Conservation (phyloP, 2,113 vertebrate species). For the Leucopsar rothschildi region DNA sequence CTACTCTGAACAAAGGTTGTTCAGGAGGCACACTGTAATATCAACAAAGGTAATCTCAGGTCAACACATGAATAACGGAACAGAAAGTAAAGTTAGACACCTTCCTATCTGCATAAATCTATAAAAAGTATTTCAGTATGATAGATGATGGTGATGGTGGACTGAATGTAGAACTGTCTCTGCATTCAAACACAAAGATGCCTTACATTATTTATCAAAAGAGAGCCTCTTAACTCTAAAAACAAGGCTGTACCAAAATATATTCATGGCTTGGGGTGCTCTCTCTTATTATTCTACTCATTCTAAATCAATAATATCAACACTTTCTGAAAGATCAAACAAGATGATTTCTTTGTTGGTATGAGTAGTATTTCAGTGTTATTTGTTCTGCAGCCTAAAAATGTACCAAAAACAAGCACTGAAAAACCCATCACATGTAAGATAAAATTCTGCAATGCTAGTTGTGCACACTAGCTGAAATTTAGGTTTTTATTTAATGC, state of each 20-base stretch:
- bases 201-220: constrained; percentile 26
- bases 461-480: not conserved
- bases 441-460: not conserved
- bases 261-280: not conserved
- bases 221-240: not conserved
- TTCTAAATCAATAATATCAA: constrained; percentile 20
- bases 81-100: constrained; percentile 39
- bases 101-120: constrained; percentile 17
- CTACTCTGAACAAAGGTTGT: not conserved
- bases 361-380: not conserved
- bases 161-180: not conserved
- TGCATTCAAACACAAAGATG: not conserved
- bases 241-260: not conserved
- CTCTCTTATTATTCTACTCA: not conserved
- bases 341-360: not conserved
- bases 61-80: constrained; percentile 48
- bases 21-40: not conserved
- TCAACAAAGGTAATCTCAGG: constrained; percentile 21
- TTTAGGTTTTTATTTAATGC: not conserved
- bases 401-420: not conserved
- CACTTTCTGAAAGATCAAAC: constrained; percentile 21
- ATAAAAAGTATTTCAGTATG: not conserved
- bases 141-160: not conserved
- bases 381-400: not conserved
- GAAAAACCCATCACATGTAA: not conserved